Percentiles rank a stretch among this genome's conserved stretches.
phyloP scores from a whole-genome alignment of 1,140 invertebrate genomes.

The Temnothorax curvispinosus region DNA sequence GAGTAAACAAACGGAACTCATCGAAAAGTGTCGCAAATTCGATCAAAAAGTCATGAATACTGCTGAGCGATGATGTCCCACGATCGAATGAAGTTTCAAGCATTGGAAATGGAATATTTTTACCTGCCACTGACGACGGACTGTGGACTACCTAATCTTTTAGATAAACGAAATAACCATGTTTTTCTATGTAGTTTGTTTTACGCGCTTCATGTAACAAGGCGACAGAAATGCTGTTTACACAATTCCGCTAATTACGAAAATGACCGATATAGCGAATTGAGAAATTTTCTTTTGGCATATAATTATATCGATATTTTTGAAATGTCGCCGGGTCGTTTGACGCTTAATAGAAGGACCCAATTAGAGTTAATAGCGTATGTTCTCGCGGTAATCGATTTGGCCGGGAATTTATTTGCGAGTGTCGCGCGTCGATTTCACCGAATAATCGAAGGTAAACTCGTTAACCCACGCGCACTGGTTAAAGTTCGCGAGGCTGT shows the following conservation, averaged over 20 bases:
- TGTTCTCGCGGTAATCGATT: neutral
- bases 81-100: neutral
- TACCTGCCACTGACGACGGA: neutral
- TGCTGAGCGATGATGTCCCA: neutral
- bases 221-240: neutral
- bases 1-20: neutral
- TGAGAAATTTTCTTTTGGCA: neutral
- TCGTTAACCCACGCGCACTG: conserved; percentile 18
- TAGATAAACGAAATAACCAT: conserved; percentile 6
- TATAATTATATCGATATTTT: neutral
- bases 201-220: neutral
- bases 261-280: neutral
- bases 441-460: conserved; percentile 39
- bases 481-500: neutral
- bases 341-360: no score
- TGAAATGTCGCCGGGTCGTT: neutral
- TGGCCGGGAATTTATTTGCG: conserved; percentile 1
- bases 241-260: neutral
- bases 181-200: neutral
- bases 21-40: conserved; percentile 23
- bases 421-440: conserved; percentile 12
- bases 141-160: neutral
- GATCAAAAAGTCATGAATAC: conserved; percentile 11
- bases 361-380: neutral
- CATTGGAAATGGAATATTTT: neutral